Evolutionary conservation across 2,888 invertebrate species (phyloP).

Genomic region (Tenthredo mesomela): DNA sequence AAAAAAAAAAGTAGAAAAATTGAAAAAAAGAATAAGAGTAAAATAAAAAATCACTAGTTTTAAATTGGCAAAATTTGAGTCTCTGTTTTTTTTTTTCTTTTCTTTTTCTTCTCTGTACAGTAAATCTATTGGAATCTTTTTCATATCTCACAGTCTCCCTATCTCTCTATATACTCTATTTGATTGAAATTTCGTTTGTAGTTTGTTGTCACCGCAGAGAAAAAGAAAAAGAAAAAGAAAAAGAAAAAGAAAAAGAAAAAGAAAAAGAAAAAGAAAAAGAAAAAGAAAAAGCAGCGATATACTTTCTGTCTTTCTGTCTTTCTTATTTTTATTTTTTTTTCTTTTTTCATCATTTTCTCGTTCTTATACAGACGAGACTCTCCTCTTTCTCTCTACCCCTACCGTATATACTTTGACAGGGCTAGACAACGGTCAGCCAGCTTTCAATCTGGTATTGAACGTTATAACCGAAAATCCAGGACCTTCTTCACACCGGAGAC

Average conservation of each 20-base stretch:
- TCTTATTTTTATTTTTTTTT: not conserved
- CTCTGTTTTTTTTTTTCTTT: not conserved
- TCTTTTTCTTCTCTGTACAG: not conserved
- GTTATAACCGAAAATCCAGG: constrained; percentile 16
- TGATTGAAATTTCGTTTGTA: not conserved
- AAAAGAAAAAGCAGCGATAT: not conserved
- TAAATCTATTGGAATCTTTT: not conserved
- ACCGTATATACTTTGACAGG: not conserved
- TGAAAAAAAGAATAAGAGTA: constrained; percentile 11
- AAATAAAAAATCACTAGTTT: not conserved
- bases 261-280: too few relatives aligned
- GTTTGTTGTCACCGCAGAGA: not conserved
- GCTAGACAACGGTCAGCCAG: constrained; percentile 12
- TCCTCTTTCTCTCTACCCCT: not conserved
- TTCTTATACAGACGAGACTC: not conserved
- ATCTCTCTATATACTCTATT: not conserved
- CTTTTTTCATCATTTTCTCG: constrained; percentile 3
- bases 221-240: constrained; percentile 50
- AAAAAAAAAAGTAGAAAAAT: constrained; percentile 57
- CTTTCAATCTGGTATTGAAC: constrained; percentile 12
- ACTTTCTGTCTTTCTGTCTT: too few relatives aligned
- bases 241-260: too few relatives aligned
- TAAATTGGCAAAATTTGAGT: too few relatives aligned
- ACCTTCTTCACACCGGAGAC: constrained; percentile 27
- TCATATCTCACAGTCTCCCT: not conserved